Percentiles rank a stretch among this genome's conserved stretches.
phyloP scores from a whole-genome alignment of 2,113 vertebrate species.

The Chiloscyllium plagiosum region DNA sequence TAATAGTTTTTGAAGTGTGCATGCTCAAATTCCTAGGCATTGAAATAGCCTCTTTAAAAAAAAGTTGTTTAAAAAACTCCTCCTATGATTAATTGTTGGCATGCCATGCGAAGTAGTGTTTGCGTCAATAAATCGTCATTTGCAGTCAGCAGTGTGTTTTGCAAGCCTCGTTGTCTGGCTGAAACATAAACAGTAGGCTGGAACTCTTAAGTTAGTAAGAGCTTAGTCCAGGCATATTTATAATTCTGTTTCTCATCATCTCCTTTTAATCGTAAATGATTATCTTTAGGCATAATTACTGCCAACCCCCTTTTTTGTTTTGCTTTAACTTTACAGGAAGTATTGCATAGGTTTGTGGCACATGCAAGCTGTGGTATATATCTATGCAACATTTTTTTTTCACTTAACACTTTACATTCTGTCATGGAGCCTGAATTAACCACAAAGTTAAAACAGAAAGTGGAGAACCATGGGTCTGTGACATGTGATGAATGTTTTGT shows the following conservation, averaged over 20 bases:
- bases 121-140: constrained; percentile 62
- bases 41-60: constrained; percentile 38
- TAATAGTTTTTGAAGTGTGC: constrained; percentile 10
- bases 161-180: constrained; percentile 45
- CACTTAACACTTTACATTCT: too few relatives aligned
- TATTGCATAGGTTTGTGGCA: not conserved
- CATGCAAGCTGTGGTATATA: not conserved
- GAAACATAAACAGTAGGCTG: constrained; percentile 52
- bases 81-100: constrained; percentile 58
- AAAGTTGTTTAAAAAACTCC: constrained; percentile 49
- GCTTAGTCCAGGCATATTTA: not conserved
- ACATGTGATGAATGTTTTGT: too few relatives aligned
- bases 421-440: too few relatives aligned
- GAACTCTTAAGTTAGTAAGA: not conserved
- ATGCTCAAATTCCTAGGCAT: constrained; percentile 7
- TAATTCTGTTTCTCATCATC: constrained; percentile 30
- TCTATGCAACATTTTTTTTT: not conserved
- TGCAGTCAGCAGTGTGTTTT: constrained; percentile 40
- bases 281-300: not conserved
- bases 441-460: too few relatives aligned
- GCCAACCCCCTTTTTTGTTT: not conserved
- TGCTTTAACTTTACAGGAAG: not conserved
- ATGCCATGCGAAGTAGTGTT: constrained; percentile 47
- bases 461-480: too few relatives aligned
- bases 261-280: constrained; percentile 14